Base-by-base conservation (phyloP, 1,140 invertebrate species). In the Radopholus similis region DNA sequence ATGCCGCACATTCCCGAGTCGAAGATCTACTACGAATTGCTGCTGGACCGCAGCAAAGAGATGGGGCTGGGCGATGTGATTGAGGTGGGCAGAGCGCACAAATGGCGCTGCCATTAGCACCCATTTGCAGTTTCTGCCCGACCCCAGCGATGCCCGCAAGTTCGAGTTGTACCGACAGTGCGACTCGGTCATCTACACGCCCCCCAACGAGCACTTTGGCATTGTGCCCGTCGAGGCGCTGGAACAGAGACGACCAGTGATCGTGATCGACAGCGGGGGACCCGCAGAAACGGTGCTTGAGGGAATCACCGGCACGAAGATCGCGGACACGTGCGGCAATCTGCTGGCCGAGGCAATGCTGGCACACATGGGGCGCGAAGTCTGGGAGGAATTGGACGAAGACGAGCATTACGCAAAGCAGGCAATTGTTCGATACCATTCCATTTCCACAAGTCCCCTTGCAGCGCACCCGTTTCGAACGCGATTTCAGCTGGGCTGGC, bases 1-100 rank as follows among this genome's bases (percentile, higher is more conserved):
- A 81, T 81, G 79, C 79, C 78, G 34, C 79, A 81, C 59, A 81
- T 81, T 44, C 79, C 79, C 18, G 79, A 81, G 65, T 82, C 80
- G 26, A 51, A 71, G 15, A 82, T 81, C 18, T 81, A 81, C 55
- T 72, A 40, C 72, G 28, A 81, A 11, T 57, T 73, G 18, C 66
- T 81, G 8, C 67, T 78, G 40, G 51, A 71, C 21, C 77, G 76
- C 68, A 44, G 77, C 21, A 56, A 65, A 32, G 73, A 81, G 11
- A 56, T 76, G 9, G 65, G 74, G 35, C 60, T 81, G 18, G 56
- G 63, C 13, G 78, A 78, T 35, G 38, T 79, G n/a, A 59, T 81
- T 4, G 71, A 81, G 18, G 59, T 62, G 2, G 13, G 56, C n/a
- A 35, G 4, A 21, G 13, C 40, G 5, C 5, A 38, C 2, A 37